phyloP scores from a whole-genome alignment of 1,140 invertebrate genomes.

The Halotydeus destructor region DNA sequence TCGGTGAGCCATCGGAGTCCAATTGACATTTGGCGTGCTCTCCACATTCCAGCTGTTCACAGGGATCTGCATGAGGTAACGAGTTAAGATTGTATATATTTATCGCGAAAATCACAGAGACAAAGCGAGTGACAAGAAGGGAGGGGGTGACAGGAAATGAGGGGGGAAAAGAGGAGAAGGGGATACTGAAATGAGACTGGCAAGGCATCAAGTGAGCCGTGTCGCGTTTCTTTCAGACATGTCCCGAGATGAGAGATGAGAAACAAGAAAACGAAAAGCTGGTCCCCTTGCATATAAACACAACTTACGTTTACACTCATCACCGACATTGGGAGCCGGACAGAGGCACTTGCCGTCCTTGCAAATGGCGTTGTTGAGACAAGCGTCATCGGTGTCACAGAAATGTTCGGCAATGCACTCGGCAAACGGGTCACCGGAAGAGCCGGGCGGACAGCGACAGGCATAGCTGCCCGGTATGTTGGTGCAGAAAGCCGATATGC shows the following conservation, averaged over 20 bases:
- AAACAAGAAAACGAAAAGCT: no score
- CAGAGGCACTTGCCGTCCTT: constrained; percentile 54
- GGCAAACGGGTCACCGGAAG: constrained; percentile 57
- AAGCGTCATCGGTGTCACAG: constrained; percentile 48
- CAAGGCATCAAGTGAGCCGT: no score
- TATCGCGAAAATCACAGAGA: no score
- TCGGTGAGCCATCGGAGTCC: constrained; percentile 45
- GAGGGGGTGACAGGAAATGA: no score
- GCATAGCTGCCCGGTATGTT: constrained; percentile 52
- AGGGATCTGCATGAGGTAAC: constrained; percentile 56
- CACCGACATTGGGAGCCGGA: constrained; percentile 68
- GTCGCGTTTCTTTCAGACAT: no score
- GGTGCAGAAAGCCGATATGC: constrained; percentile 49
- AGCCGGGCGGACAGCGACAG: constrained; percentile 57
- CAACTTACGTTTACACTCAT: constrained; percentile 65
- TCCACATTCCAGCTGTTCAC: constrained; percentile 58
- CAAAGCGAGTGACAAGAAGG: no score
- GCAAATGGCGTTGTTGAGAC: constrained; percentile 71
- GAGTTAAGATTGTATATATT: no score
- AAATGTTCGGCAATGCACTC: constrained; percentile 25
- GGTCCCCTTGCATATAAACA: neutral
- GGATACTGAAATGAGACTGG: no score
- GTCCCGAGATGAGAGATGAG: no score
- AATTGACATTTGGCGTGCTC: constrained; percentile 73
- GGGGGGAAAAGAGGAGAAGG: no score